Evolutionary conservation across 1,140 invertebrate genomes (phyloP).

Genomic region (Kradibia gibbosae): DNA sequence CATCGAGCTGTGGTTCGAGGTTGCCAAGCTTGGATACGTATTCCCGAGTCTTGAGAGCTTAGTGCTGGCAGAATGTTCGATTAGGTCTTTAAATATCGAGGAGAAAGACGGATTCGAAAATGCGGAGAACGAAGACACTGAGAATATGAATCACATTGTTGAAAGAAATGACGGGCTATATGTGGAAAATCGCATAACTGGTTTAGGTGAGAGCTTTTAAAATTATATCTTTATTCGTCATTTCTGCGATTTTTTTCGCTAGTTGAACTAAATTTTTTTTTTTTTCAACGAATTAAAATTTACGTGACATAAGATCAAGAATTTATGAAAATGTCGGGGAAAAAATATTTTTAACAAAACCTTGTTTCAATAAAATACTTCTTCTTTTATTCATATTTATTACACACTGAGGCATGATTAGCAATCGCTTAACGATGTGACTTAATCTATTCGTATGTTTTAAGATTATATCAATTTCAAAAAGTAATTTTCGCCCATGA

Average conservation of each 20-base stretch:
- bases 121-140: slow-evolving; percentile 54
- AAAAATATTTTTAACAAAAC: no score
- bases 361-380: no score
- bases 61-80: slow-evolving; percentile 88
- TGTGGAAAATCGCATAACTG: slow-evolving; percentile 41
- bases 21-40: slow-evolving; percentile 85
- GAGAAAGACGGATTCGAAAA: slow-evolving; percentile 57
- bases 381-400: no score
- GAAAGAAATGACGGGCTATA: slow-evolving; percentile 53
- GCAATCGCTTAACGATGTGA: no score
- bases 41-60: slow-evolving; percentile 90
- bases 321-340: no score
- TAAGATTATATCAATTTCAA: no score
- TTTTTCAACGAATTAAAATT: no score
- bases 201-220: slow-evolving; percentile 25
- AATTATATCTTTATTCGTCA: not conserved
- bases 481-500: no score
- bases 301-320: no score
- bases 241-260: not conserved
- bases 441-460: no score
- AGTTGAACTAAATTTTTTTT: not conserved
- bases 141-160: slow-evolving; percentile 60
- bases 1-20: slow-evolving; percentile 83
- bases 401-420: no score
- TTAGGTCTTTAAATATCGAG: slow-evolving; percentile 76